Evolutionary conservation across 2,113 vertebrate genomes (phyloP), one percentile per base, ranked within the genome.

Genomic region (Camarhynchus parvulus): DNA sequence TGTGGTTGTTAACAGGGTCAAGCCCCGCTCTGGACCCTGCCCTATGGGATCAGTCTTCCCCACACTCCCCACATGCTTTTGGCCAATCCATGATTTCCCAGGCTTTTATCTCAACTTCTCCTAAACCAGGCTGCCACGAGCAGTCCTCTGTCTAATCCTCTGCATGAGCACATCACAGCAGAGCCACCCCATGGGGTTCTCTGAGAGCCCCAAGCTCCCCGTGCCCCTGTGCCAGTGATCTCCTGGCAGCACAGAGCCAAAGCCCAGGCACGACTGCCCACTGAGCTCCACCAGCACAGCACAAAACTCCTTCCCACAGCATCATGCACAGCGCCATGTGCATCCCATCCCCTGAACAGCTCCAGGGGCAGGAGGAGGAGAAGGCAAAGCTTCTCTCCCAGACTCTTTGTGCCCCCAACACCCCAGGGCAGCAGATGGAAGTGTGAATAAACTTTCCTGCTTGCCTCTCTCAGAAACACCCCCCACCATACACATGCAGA

Each of bases 281-380:
- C 16, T 2, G 15, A 27, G 47, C 28, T 55, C 14, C 41, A 55
- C 10, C 67, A 62, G 22, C 58, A 37, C 22, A 11, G 49, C 41
- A 62, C 13, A 25, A 74, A 74, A 47, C 49, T 17, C 39, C 22
- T 35, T 8, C 10, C 58, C 27, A 11, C 10, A n/a, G 49, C 22
- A 55, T 27, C 37, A 19, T 6, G 14, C 33, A 27, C 0, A 0
- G 49, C 35, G 31, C 46, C 15, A 9, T 4, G 37, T 35, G 25
- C 56, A 61, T 13, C 33, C 39, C 25, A 33, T 11, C 13, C 47
- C 47, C 80, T 62, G 20, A 37, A 17, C 7, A 52, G 37, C 24
- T 25, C 64, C 4, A 6, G 7, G 67, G 31, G 67, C 15, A 61
- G 37, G 23, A 37, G 20, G 10, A 53, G 14, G 20, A 62, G 39